Percentiles rank a stretch among this genome's conserved stretches.
These are phyloP conservation scores for Hypomesus transpacificus DNA, from an alignment of 2,113 vertebrate species.

Conservation along the genomic window DNA sequence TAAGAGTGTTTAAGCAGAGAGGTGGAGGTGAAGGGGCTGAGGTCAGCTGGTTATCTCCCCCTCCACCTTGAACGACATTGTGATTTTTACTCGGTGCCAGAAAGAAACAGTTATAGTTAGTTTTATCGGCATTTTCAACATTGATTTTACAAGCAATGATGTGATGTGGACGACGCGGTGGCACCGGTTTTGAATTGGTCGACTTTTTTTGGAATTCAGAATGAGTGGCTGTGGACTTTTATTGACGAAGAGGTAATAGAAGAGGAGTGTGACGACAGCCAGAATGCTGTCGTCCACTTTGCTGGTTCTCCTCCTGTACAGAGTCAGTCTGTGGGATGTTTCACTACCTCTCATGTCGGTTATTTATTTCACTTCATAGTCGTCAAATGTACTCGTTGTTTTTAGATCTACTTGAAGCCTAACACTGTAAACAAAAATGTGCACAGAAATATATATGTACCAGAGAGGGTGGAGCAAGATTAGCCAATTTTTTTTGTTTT, in stretches of 20 bases:
- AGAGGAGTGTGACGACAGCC: conserved; percentile 37
- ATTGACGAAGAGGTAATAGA: conserved; percentile 33
- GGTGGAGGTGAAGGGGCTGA: no score
- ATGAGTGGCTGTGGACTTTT: conserved; percentile 41
- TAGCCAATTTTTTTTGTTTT: conserved; percentile 48
- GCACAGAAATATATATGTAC: conserved; percentile 70
- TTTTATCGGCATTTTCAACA: conserved; percentile 50
- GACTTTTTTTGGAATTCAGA: conserved; percentile 30
- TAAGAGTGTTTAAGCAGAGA: neutral
- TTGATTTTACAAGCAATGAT: conserved; percentile 58
- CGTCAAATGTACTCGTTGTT: conserved; percentile 69
- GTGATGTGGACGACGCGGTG: conserved; percentile 45
- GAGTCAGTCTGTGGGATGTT: conserved; percentile 59
- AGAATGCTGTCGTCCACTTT: conserved; percentile 65
- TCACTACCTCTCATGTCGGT: conserved; percentile 80
- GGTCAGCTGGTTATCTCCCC: no score
- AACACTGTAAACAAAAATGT: conserved; percentile 79
- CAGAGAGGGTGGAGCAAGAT: conserved; percentile 56
- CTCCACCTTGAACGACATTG: conserved; percentile 1
- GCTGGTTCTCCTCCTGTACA: conserved; percentile 40
- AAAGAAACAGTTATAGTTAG: conserved; percentile 39
- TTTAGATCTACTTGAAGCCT: conserved; percentile 82
- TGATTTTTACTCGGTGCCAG: conserved; percentile 4
- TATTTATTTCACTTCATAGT: conserved; percentile 76
- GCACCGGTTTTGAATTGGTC: conserved; percentile 41